Evolutionary conservation across 2,797 vertebrate genomes (phyloP), one percentile per base, ranked within the genome.

Genomic region (Naso thynnoides): DNA sequence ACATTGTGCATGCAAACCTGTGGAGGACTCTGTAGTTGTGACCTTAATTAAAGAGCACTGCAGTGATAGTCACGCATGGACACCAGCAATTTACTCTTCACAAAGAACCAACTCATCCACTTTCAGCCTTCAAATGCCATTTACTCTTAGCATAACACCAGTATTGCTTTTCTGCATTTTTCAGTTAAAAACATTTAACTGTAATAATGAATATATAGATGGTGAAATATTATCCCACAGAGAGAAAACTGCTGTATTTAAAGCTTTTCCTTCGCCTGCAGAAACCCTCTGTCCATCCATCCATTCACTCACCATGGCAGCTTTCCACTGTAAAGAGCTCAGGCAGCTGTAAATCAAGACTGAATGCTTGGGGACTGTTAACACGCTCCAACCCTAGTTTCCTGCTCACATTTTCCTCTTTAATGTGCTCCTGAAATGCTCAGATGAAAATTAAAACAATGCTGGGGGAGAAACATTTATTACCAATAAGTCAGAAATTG

Each of bases 391-490:
- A 77, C 36, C 33, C 24, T 73, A n/a, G n/a, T 53, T 65, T 61
- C 41, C 65, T 53, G 29, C 56, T 65, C 62, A 59, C 14, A 79
- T 72, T 69, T 70, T 19, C 62, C 33, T 38, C 49, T 59, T 48
- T 1, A 53, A 48, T 23, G 16, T 8, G 10, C 21, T 73, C 57
- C 67, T 48, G 41, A 66, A 69, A 73, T 31, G 41, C 39, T 45
- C 19, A 27, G 53, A 83, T 63, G 73, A 66, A 61, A 83, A 82
- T 78, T 45, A 70, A 87, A 36, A 83, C 83, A 15, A 63, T 5
- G 11, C 45, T 14, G 31, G 48, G 76, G 66, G 69, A 74, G 61
- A 88, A 70, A 90, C 76, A 70, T 92, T 92, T 90, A 91, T 89
- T 87, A 86, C 73, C 84, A 82, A 87, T 77, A 59, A 78, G 86